Conservation (phyloP, 2,113 vertebrate genomes). For the Trematomus loennbergii region DNA sequence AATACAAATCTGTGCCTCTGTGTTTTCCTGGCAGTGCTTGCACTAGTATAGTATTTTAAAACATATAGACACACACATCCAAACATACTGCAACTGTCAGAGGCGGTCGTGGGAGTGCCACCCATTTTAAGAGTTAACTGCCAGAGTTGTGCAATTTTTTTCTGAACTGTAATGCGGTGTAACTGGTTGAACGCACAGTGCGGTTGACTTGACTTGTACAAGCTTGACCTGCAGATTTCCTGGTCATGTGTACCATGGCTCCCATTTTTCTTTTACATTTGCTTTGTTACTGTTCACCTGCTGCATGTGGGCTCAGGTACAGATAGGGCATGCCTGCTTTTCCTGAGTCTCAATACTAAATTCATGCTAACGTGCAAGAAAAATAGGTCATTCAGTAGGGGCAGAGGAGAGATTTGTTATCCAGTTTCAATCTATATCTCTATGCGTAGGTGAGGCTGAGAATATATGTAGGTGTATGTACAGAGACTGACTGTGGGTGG, state of each 20-base stretch:
- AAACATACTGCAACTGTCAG: not conserved
- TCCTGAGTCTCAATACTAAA: constrained; percentile 2
- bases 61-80: not conserved
- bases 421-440: not conserved
- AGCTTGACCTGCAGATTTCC: constrained; percentile 37
- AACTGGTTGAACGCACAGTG: constrained; percentile 50
- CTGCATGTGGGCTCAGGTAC: not conserved
- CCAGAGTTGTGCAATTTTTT: constrained; percentile 23
- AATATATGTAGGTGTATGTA: constrained; percentile 21
- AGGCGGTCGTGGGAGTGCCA: constrained; percentile 17
- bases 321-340: not conserved
- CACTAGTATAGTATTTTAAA: not conserved
- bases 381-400: constrained; percentile 34
- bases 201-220: constrained; percentile 54
- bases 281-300: constrained; percentile 21
- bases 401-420: constrained; percentile 20
- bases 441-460: constrained; percentile 30
- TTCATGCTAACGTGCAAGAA: not conserved
- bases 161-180: constrained; percentile 31
- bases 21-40: not conserved
- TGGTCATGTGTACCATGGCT: constrained; percentile 36
- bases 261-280: constrained; percentile 22
- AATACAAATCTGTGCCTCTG: constrained; percentile 17
- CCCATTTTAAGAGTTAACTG: constrained; percentile 40
- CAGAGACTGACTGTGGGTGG: constrained; percentile 36